Base-by-base conservation (phyloP, 2,888 invertebrate genomes). In the Caradrina clavipalpis region DNA sequence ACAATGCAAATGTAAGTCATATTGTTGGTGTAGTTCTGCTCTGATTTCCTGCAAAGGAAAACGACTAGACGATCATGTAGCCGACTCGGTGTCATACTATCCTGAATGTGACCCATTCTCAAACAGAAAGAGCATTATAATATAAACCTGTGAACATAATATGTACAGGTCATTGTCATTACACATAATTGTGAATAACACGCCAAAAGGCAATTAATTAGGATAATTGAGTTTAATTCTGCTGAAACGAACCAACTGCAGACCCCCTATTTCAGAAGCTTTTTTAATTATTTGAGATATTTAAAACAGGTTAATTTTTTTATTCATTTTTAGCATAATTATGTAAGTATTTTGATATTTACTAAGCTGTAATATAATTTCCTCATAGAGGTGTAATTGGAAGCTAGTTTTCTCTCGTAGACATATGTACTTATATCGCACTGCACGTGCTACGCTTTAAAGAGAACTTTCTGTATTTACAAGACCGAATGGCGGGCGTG, bases 11-110 rank as follows among this genome's bases (percentile, higher is more conserved):
- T 39, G 39, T 13, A 10, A 13, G 19, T 42, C 15, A 42, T 51
- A 51, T 51, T 42, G 54, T 62, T 55, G 58, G 47, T 47, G 17
- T 7, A 58, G 54, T 77, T 74, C 61, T 65, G 80, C 64, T 79
- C 80, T 64, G 58, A 64, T 79, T 58, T 73, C 11, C 54, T 49
- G 26, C 39, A 51, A n/a, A 8, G 8, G 53, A 57, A 56, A 4
- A 22, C 78, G 45, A 49, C 51, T 45, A 53, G 63, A 59, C 51
- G 31, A 5, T 54, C 45, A 35, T 15, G 35, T 62, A 54, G 53
- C 54, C 2, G 5, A 54, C 68, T 26, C 5, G 50, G 26, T 74
- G 63, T 64, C 54, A 49, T n/a, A 42, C 19, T 51, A 68, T 57
- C 53, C 49, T 22, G n/a, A 35, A 60, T 45, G 7, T 35, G 65